Conservation (phyloP, 1,140 invertebrate species). For the Pseudomyrmex pallidus region DNA sequence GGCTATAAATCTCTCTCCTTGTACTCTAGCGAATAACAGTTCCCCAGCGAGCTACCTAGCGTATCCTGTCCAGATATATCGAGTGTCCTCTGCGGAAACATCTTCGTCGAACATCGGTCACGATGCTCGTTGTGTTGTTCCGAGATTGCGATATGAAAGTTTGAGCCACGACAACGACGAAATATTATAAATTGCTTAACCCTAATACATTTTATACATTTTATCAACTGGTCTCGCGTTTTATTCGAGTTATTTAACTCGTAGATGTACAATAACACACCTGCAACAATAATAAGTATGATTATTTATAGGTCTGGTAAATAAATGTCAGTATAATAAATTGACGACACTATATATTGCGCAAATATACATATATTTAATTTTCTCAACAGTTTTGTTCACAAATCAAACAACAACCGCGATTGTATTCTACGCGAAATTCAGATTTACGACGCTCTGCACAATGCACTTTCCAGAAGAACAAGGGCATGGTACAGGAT, state of each 20-base stretch:
- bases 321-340: conserved; percentile 2
- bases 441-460: not conserved
- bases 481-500: not conserved
- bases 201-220: conserved; percentile 31
- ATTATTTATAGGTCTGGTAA: not conserved
- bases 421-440: conserved; percentile 12
- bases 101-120: conserved; percentile 67
- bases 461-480: conserved; percentile 20
- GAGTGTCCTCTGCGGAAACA: conserved; percentile 58
- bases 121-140: conserved; percentile 26
- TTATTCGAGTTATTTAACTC: conserved; percentile 2
- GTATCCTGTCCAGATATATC: conserved; percentile 50
- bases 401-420: conserved; percentile 20
- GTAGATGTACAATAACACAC: not conserved
- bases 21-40: conserved; percentile 51
- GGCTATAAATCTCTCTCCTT: conserved; percentile 60
- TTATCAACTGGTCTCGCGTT: not conserved
- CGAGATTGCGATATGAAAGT: conserved; percentile 60
- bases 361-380: conserved; percentile 1
- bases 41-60: conserved; percentile 29
- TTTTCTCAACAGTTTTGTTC: not conserved
- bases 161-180: conserved; percentile 28
- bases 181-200: conserved; percentile 6
- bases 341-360: not conserved
- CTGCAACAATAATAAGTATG: not conserved